Percentiles rank a stretch among this genome's conserved stretches.
These are phyloP conservation scores for Athene cunicularia DNA, from an alignment of 2,113 vertebrate genomes.

Conservation along the genomic window DNA sequence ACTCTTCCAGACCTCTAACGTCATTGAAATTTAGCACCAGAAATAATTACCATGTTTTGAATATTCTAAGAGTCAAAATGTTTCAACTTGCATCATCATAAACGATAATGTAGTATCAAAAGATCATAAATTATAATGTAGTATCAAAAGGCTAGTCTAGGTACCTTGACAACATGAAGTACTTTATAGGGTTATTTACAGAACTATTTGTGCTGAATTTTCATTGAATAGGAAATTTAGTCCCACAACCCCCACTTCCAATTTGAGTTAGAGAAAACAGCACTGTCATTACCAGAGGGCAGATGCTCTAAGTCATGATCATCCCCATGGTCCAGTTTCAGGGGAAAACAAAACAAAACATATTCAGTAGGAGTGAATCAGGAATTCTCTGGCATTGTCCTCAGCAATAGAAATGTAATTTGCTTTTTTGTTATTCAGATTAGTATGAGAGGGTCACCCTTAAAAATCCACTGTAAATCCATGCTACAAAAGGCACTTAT, in stretches of 20 bases:
- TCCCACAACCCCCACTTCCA: rapidly evolving
- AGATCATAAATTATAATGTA: neutral
- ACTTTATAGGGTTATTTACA: neutral
- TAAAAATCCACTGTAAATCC: neutral
- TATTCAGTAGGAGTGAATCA: neutral
- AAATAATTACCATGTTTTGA: neutral
- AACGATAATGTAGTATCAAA: neutral
- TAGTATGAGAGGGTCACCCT: neutral
- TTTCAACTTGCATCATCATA: neutral
- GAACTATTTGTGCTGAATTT: neutral
- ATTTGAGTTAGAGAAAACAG: neutral
- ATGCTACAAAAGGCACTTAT: neutral
- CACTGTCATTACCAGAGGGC: neutral
- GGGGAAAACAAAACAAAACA: neutral
- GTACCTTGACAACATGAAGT: neutral
- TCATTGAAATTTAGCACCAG: neutral
- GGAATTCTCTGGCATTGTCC: neutral
- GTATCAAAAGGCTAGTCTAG: neutral
- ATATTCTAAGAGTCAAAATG: neutral
- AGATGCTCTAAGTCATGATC: neutral
- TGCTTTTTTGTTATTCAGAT: neutral
- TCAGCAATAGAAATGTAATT: neutral
- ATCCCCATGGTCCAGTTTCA: neutral
- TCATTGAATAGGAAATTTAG: neutral
- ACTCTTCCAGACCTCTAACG: neutral